A percentile compares a stretch with the other conserved stretches of the same genome.
Evolutionary conservation across 23 tunicate genomes (phyloP).

Genomic region (Botrylloides violaceus): DNA sequence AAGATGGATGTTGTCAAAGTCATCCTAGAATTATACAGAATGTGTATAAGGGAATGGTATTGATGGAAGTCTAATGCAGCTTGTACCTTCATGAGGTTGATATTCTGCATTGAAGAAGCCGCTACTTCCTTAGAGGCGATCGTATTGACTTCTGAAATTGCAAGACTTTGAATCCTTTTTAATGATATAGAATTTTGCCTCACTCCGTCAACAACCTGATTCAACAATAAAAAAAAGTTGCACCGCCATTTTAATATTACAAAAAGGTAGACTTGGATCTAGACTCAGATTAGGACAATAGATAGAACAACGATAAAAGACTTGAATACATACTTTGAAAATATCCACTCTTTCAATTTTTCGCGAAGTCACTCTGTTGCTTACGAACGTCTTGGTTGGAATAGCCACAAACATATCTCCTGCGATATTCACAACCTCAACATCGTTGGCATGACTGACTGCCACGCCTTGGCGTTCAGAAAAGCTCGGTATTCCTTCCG

Average conservation of each 20-base stretch:
- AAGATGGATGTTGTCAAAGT: not conserved
- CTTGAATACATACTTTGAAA: slow-evolving; percentile 34
- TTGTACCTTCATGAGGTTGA: not conserved
- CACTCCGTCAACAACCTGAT: not conserved
- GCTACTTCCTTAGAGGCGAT: not conserved
- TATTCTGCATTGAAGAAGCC: not conserved
- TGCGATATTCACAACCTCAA: slow-evolving; percentile 14
- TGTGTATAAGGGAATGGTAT: too few relatives aligned
- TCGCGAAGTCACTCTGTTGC: not conserved
- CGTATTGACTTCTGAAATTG: not conserved
- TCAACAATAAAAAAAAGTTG: not conserved
- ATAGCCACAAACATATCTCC: slow-evolving; percentile 26
- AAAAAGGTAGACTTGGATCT: too few relatives aligned
- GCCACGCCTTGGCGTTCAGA: slow-evolving; percentile 22
- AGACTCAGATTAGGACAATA: not conserved
- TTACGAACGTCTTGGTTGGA: not conserved
- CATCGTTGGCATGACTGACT: slow-evolving; percentile 45
- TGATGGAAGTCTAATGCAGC: too few relatives aligned
- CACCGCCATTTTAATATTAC: not conserved
- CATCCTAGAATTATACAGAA: too few relatives aligned
- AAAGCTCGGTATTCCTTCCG: slow-evolving; percentile 18
- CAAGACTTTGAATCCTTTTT: not conserved
- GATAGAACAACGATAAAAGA: not conserved
- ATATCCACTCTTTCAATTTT: slow-evolving; percentile 22
- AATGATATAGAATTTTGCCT: not conserved